Base-by-base conservation (phyloP, 92 coral and sea anemone genomes). In the Zoanthus sansibaricus region DNA sequence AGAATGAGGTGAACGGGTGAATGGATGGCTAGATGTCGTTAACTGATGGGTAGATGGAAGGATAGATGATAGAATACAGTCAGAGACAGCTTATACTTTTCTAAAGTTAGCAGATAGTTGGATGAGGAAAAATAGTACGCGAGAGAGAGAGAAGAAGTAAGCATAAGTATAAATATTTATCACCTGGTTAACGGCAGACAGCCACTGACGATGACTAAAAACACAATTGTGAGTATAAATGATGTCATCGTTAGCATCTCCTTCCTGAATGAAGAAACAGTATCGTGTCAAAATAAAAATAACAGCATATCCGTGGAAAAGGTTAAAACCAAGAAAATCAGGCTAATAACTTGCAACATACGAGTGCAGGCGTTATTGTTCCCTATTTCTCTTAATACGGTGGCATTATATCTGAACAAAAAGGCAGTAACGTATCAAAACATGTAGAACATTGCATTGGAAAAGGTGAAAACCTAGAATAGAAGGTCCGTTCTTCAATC, bases 151-250 rank as follows among this genome's bases (percentile, higher is more conserved):
- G 55, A 49, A 62, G 20, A 62, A 62, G 69, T 72, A 47, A 20
- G 4, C 14, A 20, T 33, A 15, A 25, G 16, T 62, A 3, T 17
- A 37, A 30, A 3, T 13, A 4, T 54, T n/a, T 37, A 92, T 95
- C 84, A 96, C 99, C 92, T 91, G 45, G 82, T 88, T 61, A 87
- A 78, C 10, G 98, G 99, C 18, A 95, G 75, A n/a, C 93, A 61
- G 64, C 76, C 78, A 71, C 97, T 91, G 59, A 95, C 82, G 78
- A 92, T 78, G 9, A 94, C 91, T 58, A 95, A 87, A 71, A 95
- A 86, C 56, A 89, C 79, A 49, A 97, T 32, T 1, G 93, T 93
- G 30, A 93, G 30, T 30, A 93, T 69, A 88, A 97, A 73, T n/a
- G 97, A 93, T 72, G 94, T 18, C 14, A 94, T 71, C 13, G 99